Conservation (phyloP, 2,888 invertebrate genomes). For the Philereme vetulata region DNA sequence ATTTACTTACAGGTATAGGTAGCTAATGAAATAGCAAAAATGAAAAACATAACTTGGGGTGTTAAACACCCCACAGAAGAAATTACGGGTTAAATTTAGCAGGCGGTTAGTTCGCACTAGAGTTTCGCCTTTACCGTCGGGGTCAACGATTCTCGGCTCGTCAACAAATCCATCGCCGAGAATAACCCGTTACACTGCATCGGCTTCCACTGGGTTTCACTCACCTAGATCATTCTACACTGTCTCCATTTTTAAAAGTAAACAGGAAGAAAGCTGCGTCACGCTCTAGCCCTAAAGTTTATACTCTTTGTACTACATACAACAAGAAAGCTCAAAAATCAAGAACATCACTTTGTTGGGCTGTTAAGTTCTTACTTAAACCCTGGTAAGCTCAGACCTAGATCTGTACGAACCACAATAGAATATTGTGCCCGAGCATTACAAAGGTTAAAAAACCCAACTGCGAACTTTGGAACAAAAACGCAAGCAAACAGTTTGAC, state of each 20-base stretch:
- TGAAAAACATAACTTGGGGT: conserved; percentile 3
- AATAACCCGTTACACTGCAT: conserved; percentile 81
- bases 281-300: conserved; percentile 1
- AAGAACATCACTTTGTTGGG: too few species aligned
- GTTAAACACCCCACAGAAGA: conserved; percentile 14
- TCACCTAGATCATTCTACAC: conserved; percentile 67
- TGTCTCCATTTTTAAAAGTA: conserved; percentile 47
- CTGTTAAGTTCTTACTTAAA: too few species aligned
- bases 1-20: too few species aligned
- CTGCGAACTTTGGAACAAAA: too few species aligned
- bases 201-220: conserved; percentile 75
- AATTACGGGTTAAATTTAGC: conserved; percentile 34
- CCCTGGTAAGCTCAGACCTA: too few species aligned
- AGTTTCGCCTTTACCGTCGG: conserved; percentile 68
- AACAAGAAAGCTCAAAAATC: too few species aligned
- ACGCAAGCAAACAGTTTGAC: too few species aligned
- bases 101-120: conserved; percentile 63
- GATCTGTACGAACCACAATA: too few species aligned
- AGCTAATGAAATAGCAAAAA: too few species aligned
- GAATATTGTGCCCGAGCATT: too few species aligned
- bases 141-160: conserved; percentile 79
- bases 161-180: conserved; percentile 82
- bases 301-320: background rate
- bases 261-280: conserved; percentile 23
- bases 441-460: too few species aligned